Percentiles rank a stretch among this genome's conserved stretches.
Evolutionary conservation across 2,113 vertebrate species (phyloP).

Genomic region (Illadopsis cleaveri): DNA sequence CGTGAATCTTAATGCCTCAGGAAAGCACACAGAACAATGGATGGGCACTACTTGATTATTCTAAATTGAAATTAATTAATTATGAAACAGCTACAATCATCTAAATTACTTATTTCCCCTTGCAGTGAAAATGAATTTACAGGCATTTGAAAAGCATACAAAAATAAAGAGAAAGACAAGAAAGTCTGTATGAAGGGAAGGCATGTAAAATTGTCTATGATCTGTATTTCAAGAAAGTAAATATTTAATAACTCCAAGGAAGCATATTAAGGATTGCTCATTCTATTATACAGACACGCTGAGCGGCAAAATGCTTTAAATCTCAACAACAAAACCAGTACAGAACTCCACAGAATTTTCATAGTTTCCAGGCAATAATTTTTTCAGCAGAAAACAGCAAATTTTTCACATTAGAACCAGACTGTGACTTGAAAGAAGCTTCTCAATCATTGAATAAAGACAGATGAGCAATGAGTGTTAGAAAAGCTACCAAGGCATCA

Average conservation of each 20-base stretch:
- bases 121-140: constrained; percentile 31
- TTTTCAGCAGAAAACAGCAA: constrained; percentile 26
- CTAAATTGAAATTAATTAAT: constrained; percentile 64
- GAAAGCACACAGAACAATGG: constrained; percentile 36
- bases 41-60: constrained; percentile 19
- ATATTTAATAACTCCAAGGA: constrained; percentile 62
- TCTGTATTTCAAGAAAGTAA: constrained; percentile 55
- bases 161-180: constrained; percentile 44
- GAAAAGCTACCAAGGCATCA: constrained; percentile 57
- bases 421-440: constrained; percentile 17
- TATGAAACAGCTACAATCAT: constrained; percentile 44
- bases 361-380: constrained; percentile 16
- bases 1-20: constrained; percentile 18
- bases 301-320: constrained; percentile 36
- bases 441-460: constrained; percentile 52
- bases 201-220: constrained; percentile 43
- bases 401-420: constrained; percentile 26
- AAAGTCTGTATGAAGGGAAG: constrained; percentile 35
- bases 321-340: constrained; percentile 27
- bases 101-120: constrained; percentile 53
- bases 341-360: neutral
- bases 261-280: constrained; percentile 42
- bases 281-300: constrained; percentile 19
- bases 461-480: constrained; percentile 55
- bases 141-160: constrained; percentile 29